phyloP scores from a whole-genome alignment of 2,888 invertebrate genomes.

The Euplagia quadripunctaria region DNA sequence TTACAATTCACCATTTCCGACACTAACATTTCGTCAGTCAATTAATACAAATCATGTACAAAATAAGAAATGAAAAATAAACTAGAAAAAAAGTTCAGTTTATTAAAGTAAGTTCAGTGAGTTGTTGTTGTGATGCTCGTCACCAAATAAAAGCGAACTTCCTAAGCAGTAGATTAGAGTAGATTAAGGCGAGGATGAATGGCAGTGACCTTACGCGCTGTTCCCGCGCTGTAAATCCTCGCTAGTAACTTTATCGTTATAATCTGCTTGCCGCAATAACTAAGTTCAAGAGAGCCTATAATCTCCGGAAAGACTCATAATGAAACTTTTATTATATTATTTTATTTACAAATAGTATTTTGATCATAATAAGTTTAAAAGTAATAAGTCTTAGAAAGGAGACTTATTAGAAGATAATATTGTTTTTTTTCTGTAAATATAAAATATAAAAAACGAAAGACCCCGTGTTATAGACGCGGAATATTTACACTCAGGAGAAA shows the following conservation, averaged over 20 bases:
- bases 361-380: not conserved
- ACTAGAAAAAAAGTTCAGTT: not conserved
- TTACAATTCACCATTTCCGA: too few relatives aligned
- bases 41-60: not conserved
- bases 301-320: not conserved
- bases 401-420: not conserved
- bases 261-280: not conserved
- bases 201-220: not conserved
- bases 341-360: not conserved
- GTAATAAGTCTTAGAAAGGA: not conserved
- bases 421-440: not conserved
- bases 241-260: not conserved
- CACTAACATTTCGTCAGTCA: not conserved
- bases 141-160: constrained; percentile 1
- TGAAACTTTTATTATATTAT: not conserved
- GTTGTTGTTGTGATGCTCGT: not conserved
- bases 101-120: not conserved
- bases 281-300: not conserved
- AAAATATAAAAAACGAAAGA: not conserved
- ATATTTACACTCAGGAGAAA: not conserved
- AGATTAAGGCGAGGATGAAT: not conserved
- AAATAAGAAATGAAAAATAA: not conserved
- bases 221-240: not conserved
- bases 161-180: not conserved
- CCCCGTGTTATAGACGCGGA: not conserved